phyloP scores from a whole-genome alignment of 2,888 invertebrate genomes.

The Drosophila cracens region DNA sequence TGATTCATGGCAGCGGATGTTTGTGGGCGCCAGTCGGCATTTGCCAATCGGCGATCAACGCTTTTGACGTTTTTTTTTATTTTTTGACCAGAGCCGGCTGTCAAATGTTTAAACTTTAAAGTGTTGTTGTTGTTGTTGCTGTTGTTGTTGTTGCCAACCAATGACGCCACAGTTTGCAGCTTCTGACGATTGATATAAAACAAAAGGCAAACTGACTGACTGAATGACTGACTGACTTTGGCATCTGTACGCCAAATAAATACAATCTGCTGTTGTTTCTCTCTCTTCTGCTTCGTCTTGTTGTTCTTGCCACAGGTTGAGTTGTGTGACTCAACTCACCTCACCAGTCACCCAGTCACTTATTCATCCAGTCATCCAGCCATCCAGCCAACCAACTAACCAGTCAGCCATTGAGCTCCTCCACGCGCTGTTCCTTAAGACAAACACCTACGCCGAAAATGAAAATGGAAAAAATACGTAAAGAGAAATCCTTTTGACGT shows the following conservation, averaged over 20 bases:
- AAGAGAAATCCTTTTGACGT: conserved; percentile 70
- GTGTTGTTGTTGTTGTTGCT: background rate
- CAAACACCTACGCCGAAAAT: conserved; percentile 57
- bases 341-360: conserved; percentile 38
- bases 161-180: conserved; percentile 55
- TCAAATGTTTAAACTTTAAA: conserved; percentile 25
- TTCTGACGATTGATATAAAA: conserved; percentile 65
- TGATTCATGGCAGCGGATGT: conserved; percentile 69
- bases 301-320: conserved; percentile 18
- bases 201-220: conserved; percentile 50
- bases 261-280: conserved; percentile 31
- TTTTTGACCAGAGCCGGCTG: conserved; percentile 56
- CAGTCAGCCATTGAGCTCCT: conserved; percentile 31
- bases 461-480: background rate
- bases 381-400: conserved; percentile 21
- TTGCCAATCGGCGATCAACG: conserved; percentile 54
- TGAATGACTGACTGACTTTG: conserved; percentile 34
- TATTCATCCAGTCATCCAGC: conserved; percentile 22
- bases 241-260: conserved; percentile 18
- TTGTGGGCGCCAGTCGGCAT: conserved; percentile 68
- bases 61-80: conserved; percentile 39
- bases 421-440: conserved; percentile 59
- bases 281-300: conserved; percentile 17
- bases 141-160: conserved; percentile 8
- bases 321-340: conserved; percentile 53